Conservation (phyloP, 2,113 vertebrate species). For the Catharus minimus region DNA sequence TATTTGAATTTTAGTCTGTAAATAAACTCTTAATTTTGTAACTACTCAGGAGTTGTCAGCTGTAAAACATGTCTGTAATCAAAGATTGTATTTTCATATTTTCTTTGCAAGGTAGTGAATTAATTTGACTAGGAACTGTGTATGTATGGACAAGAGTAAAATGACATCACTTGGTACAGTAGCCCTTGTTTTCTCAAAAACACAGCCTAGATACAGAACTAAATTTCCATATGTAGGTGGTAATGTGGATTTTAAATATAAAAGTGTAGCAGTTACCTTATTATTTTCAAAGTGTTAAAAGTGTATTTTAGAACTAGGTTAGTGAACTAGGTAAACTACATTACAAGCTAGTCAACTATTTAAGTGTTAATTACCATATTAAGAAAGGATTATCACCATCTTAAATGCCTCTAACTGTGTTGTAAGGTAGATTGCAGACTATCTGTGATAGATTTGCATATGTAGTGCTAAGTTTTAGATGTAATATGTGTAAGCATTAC, state of each 20-base stretch:
- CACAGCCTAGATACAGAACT: not conserved
- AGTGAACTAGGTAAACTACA: not conserved
- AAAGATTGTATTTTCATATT: not conserved
- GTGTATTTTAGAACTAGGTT: not conserved
- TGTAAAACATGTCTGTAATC: not conserved
- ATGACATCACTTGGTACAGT: not conserved
- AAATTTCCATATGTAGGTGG: not conserved
- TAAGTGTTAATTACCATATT: not conserved
- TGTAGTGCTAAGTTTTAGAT: not conserved
- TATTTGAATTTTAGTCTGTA: conserved; percentile 12
- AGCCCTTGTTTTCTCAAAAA: not conserved
- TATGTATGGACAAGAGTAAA: not conserved
- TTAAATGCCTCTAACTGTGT: not conserved
- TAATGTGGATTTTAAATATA: not conserved
- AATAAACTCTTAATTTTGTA: not conserved
- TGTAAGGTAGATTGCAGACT: conserved; percentile 20
- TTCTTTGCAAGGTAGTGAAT: not conserved
- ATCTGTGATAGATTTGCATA: not conserved
- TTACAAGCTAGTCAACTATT: not conserved
- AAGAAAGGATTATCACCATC: not conserved
- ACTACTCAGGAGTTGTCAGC: not conserved
- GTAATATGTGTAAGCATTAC: not conserved
- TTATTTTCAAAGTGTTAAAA: not conserved
- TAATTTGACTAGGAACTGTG: not conserved
- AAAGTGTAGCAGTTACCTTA: not conserved